These are phyloP conservation scores for Parnassius apollo DNA, from an alignment of 2,888 invertebrate genomes.

Conservation along the genomic window DNA sequence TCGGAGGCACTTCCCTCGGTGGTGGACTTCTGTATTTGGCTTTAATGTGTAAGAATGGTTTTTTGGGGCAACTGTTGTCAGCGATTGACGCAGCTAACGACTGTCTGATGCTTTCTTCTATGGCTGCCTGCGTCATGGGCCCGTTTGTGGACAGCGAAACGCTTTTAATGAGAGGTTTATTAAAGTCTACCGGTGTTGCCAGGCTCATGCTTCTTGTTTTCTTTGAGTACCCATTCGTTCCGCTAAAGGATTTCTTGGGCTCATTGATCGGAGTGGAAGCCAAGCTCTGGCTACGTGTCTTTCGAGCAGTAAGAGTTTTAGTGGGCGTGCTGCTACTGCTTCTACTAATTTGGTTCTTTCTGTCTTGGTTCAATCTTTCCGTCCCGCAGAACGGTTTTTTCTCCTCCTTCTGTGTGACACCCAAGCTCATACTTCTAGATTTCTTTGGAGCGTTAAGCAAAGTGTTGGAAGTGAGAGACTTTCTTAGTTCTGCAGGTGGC, in stretches of 20 bases:
- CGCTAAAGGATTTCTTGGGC: conserved; percentile 47
- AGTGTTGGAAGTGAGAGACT: conserved; percentile 52
- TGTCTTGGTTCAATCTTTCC: conserved; percentile 51
- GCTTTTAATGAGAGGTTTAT: conserved; percentile 52
- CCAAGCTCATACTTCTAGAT: conserved; percentile 69
- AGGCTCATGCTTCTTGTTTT: conserved; percentile 73
- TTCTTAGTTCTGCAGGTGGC: conserved; percentile 56
- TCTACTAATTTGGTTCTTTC: conserved; percentile 45
- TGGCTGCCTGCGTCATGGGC: conserved; percentile 70
- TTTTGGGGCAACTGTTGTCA: conserved; percentile 63
- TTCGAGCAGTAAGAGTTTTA: conserved; percentile 39
- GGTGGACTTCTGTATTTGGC: conserved; percentile 87
- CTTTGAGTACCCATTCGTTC: conserved; percentile 47
- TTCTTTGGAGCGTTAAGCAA: conserved; percentile 59
- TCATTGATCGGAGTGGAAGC: conserved; percentile 63
- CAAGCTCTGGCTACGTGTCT: conserved; percentile 66
- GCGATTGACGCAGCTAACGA: conserved; percentile 66
- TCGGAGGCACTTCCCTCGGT: conserved; percentile 82
- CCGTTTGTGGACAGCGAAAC: conserved; percentile 49
- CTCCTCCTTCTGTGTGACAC: conserved; percentile 45
- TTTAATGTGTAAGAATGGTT: conserved; percentile 85
- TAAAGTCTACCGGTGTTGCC: conserved; percentile 49
- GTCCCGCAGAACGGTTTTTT: conserved; percentile 54
- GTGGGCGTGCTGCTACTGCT: conserved; percentile 52
- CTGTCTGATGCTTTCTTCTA: conserved; percentile 71